Evolutionary conservation across 1,140 invertebrate genomes (phyloP), one percentile per base, ranked within the genome.

Genomic region (Drosophila bipectinata): DNA sequence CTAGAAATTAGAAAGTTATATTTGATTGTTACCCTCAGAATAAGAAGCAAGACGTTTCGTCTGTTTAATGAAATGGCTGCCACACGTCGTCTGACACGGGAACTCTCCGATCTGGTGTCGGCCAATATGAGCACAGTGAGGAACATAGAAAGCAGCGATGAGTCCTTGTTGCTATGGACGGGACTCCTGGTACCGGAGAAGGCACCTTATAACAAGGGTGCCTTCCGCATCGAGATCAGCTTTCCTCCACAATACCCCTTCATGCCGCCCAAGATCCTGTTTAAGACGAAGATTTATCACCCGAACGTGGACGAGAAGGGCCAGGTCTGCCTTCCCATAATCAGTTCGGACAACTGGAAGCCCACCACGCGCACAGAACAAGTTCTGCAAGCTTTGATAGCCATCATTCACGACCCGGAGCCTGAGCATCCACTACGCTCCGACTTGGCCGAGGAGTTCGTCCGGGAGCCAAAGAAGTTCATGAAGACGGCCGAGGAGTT

Each of bases 201-300:
- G 93, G 94, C 97, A 71, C 98, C 99, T 0, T 99, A 99, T 92
- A 99, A 99, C 90, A 99, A 99, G 95, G 99, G 98, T 75, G 98
- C 98, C 58, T 99, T 99, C 93, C 95, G 96, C 80, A 98, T 99
- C 92, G 97, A 98, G 93, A 98, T 99, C 44, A 97, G 96, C 92
- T 99, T 99, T 92, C 99, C 99, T 26, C 97, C 98, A 37, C 98
- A 99, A 92, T 99, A 99, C 93, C 99, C 99, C 10, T 99, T 99
- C 92, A 99, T 99, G 92, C 98, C 99, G 41, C 99, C 99, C 41
- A 99, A 98, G 93, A 98, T 99, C 90, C 97, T 95, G 85, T 99
- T 99, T 92, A 98, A 98, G 93, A 99, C 99, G 26, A 99, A 99
- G 94, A 99, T 99, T 81, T 99, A 99, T 92, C 99, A 99, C 94